Conservation (phyloP, 2,888 invertebrate genomes). For the Seira musarum region DNA sequence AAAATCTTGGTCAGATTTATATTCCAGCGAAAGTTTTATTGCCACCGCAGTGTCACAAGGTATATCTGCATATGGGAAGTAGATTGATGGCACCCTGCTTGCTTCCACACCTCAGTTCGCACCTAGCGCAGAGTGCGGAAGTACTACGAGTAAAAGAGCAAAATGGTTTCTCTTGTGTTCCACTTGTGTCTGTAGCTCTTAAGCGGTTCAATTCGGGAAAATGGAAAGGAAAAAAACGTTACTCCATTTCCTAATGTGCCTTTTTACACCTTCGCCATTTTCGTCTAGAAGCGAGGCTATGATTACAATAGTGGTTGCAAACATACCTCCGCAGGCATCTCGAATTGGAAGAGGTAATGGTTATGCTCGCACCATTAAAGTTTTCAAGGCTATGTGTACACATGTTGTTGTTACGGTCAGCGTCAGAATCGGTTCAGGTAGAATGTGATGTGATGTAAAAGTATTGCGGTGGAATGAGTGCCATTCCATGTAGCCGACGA, state of each 20-base stretch:
- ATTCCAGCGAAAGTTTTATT: conserved; percentile 33
- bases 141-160: too few species aligned
- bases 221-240: not conserved
- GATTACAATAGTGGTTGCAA: not conserved
- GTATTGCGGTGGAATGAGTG: too few species aligned
- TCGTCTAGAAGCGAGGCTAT: not conserved
- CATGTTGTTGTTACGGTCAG: too few species aligned
- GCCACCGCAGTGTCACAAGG: conserved; percentile 33
- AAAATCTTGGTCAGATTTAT: not conserved
- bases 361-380: too few species aligned
- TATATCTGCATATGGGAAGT: conserved; percentile 22
- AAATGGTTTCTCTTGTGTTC: not conserved
- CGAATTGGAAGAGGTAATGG: too few species aligned
- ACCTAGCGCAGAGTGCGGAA: conserved; percentile 8
- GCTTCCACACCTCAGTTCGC: not conserved
- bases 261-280: not conserved
- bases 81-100: not conserved
- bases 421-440: too few species aligned
- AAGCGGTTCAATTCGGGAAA: not conserved
- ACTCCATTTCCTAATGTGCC: conserved; percentile 8
- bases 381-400: too few species aligned
- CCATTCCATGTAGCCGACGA: too few species aligned
- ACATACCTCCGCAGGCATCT: too few species aligned
- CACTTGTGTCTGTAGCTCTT: not conserved
- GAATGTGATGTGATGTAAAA: too few species aligned